Base-by-base conservation (phyloP, 2,797 vertebrate species). In the Paratrypauchen microcephalus region DNA sequence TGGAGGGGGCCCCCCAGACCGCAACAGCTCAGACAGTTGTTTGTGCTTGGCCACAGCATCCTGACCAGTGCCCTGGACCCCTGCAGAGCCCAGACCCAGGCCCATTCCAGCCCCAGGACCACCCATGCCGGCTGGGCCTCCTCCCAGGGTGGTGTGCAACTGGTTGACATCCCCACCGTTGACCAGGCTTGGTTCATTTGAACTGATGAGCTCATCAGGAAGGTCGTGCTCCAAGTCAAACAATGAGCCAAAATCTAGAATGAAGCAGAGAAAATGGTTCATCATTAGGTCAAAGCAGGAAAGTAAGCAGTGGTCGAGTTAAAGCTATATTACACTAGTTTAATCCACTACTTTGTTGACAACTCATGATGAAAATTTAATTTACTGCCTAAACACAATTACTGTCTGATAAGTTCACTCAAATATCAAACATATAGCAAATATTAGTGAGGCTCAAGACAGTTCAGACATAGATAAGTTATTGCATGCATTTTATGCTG, bases 31-130 rank as follows among this genome's bases (percentile, higher is more conserved):
- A 3, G 98, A 99, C 48, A 99, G 94, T 78, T 99, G 98, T 92
- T 98, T 99, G 92, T 99, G 98, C 92, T 98, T 99, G 86, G 97
- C 96, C 76, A 97, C 98, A 70, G 97, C 98, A 86, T 99, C 98
- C 90, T 97, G 97, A 59, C 85, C 90, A n/a, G 83, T 82, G 6
- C 87, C 87, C 12, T 84, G 74, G 71, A 79, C 87, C 76, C 94
- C 92, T 69, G 88, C 91, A 30, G 91, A 84, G 0, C 87, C 89
- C 15, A 92, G 82, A 0, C 90, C 88, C 45, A 91, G 83, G 69
- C 86, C 89, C 76, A 92, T 83, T 69, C 86, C 91, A 64, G 80
- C 41, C 16, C 84, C 87, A 65, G 83, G 88, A 69, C 66, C 91
- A 68, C 87, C 91, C 32, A 92, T 69, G 24, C 86, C 83, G 55